Percentiles rank a stretch among this genome's conserved stretches.
Conservation (phyloP, 2,888 invertebrate species). For the Thecocarcelia acutangulata region DNA sequence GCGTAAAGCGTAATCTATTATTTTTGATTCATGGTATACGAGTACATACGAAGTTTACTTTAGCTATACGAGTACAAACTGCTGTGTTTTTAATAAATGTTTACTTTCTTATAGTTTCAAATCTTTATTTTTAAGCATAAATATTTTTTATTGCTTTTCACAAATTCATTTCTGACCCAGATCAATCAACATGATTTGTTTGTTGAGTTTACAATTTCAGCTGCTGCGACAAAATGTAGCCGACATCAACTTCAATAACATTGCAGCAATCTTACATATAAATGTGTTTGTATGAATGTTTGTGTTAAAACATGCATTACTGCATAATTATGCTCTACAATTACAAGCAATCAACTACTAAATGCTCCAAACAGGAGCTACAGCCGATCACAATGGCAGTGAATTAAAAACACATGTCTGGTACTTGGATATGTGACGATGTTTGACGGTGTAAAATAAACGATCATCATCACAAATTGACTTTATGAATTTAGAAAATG, state of each 20-base stretch:
- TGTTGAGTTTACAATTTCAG: conserved; percentile 28
- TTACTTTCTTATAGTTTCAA: too few relatives aligned
- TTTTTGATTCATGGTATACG: too few relatives aligned
- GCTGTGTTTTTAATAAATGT: too few relatives aligned
- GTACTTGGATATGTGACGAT: conserved; percentile 9
- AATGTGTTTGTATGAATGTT: background rate
- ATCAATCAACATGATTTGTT: conserved; percentile 65
- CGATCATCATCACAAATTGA: conserved; percentile 62
- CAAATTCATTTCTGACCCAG: conserved; percentile 60
- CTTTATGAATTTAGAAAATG: conserved; percentile 66
- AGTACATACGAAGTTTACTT: too few relatives aligned
- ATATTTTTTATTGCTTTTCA: conserved; percentile 38
- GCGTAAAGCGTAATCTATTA: too few relatives aligned
- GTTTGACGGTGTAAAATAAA: conserved; percentile 51
- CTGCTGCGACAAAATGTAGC: conserved; percentile 14
- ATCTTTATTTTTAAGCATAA: background rate
- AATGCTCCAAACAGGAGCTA: conserved; percentile 48
- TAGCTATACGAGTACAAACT: too few relatives aligned
- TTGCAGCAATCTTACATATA: conserved; percentile 1
- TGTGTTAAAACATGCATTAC: conserved; percentile 14
- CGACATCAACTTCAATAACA: too few relatives aligned
- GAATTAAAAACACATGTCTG: conserved; percentile 21
- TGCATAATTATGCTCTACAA: conserved; percentile 63
- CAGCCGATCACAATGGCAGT: conserved; percentile 22
- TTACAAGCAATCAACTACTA: conserved; percentile 56